phyloP scores from a whole-genome alignment of 2,888 invertebrate species.

The Pterostichus madidus region DNA sequence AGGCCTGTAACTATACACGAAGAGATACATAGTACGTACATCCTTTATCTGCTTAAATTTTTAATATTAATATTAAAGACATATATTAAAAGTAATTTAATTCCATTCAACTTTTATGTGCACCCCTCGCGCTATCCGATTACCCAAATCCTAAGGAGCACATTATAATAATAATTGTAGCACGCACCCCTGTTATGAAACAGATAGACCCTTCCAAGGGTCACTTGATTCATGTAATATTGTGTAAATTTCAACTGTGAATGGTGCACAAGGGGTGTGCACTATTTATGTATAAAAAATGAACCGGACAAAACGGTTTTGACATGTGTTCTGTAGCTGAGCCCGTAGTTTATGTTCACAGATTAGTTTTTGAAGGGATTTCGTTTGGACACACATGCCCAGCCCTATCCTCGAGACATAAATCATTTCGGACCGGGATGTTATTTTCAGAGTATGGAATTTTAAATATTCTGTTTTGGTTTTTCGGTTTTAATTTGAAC shows the following conservation, averaged over 20 bases:
- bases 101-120: constrained; percentile 15
- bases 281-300: constrained; percentile 65
- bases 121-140: constrained; percentile 45
- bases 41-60: too few species aligned
- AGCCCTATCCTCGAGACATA: constrained; percentile 33
- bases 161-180: constrained; percentile 53
- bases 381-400: constrained; percentile 48
- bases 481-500: constrained; percentile 41
- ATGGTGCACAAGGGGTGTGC: constrained; percentile 59
- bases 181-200: constrained; percentile 21
- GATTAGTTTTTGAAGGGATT: constrained; percentile 65
- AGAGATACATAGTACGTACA: too few species aligned
- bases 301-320: constrained; percentile 64
- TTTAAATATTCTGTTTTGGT: constrained; percentile 53
- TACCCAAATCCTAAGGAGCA: constrained; percentile 45
- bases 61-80: constrained; percentile 35
- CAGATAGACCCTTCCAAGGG: constrained; percentile 36
- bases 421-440: constrained; percentile 32
- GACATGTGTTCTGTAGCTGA: constrained; percentile 61
- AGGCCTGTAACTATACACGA: too few species aligned
- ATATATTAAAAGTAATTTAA: constrained; percentile 53
- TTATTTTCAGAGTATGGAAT: constrained; percentile 47
- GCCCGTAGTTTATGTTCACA: constrained; percentile 55
- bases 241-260: constrained; percentile 52
- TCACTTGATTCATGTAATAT: constrained; percentile 57